phyloP scores from a whole-genome alignment of 2,113 vertebrate genomes.

The Thinocorus orbignyianus region DNA sequence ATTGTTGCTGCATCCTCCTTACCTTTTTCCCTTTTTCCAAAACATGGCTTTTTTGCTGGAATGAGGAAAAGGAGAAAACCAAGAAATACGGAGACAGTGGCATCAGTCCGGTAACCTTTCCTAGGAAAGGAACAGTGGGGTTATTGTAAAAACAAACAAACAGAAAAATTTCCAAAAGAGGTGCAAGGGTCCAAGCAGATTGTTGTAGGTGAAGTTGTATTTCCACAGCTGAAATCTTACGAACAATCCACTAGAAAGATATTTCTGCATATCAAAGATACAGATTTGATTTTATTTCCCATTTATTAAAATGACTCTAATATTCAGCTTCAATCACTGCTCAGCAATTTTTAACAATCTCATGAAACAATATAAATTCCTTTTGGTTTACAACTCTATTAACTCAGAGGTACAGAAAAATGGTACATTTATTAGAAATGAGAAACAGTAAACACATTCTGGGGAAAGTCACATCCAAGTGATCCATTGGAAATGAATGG shows the following conservation, averaged over 20 bases:
- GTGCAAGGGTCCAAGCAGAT: background rate
- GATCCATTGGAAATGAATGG: background rate
- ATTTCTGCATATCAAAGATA: background rate
- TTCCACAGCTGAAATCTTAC: background rate
- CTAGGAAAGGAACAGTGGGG: conserved; percentile 57
- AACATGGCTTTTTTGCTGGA: conserved; percentile 86
- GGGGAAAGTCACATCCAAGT: background rate
- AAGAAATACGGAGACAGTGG: conserved; percentile 93
- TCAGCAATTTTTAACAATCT: background rate
- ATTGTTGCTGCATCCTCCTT: background rate
- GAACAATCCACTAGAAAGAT: background rate
- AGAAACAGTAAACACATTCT: background rate
- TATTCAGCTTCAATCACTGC: background rate
- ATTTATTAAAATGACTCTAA: background rate
- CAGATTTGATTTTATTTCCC: background rate
- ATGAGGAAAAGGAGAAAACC: conserved; percentile 98
- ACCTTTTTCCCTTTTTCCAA: conserved; percentile 77
- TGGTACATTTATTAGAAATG: background rate
- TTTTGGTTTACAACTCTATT: background rate
- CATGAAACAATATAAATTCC: background rate
- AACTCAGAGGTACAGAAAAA: background rate
- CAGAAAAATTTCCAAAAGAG: background rate
- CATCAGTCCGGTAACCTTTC: conserved; percentile 95
- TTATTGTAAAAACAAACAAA: background rate
- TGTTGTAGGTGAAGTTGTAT: background rate